Evolutionary conservation across 2,113 vertebrate species (phyloP).

Genomic region (Macquaria australasica): DNA sequence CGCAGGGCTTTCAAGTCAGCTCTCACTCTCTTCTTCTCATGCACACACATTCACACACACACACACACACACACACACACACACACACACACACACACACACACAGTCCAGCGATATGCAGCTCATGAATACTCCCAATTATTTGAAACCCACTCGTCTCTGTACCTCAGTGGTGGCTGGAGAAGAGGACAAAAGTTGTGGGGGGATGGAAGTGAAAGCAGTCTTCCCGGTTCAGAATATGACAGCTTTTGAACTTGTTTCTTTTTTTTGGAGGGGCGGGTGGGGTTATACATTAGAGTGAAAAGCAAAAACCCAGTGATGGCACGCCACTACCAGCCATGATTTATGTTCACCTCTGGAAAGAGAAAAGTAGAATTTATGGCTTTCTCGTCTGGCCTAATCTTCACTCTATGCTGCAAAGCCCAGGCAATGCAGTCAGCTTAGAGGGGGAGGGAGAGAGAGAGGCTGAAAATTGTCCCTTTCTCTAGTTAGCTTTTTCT

Average conservation of each 20-base stretch:
- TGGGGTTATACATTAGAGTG: slow-evolving; percentile 82
- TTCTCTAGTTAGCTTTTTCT: slow-evolving; percentile 68
- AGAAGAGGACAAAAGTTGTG: slow-evolving; percentile 61
- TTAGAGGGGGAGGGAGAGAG: slow-evolving; percentile 56
- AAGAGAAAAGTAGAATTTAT: slow-evolving; percentile 84
- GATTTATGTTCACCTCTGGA: slow-evolving; percentile 84
- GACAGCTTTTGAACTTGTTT: slow-evolving; percentile 76
- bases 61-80: slow-evolving; percentile 26
- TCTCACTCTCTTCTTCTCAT: slow-evolving; percentile 51
- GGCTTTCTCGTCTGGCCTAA: slow-evolving; percentile 78
- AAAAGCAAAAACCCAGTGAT: slow-evolving; percentile 83
- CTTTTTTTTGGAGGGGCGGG: slow-evolving; percentile 52
- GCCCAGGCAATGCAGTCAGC: slow-evolving; percentile 71
- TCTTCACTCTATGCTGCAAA: slow-evolving; percentile 77
- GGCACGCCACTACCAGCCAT: slow-evolving; percentile 69
- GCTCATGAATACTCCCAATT: slow-evolving; percentile 73
- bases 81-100: slow-evolving; percentile 21
- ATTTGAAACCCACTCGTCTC: slow-evolving; percentile 63
- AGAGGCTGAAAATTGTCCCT: slow-evolving; percentile 70
- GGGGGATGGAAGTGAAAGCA: slow-evolving; percentile 43
- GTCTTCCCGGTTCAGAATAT: slow-evolving; percentile 52
- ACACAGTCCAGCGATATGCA: slow-evolving; percentile 50
- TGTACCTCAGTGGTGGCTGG: slow-evolving; percentile 45
- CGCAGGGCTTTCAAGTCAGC: slow-evolving; percentile 64
- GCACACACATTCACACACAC: slow-evolving; percentile 13